Evolutionary conservation across 2,797 vertebrate species (phyloP).

Genomic region (Rhyacichthys aspro): DNA sequence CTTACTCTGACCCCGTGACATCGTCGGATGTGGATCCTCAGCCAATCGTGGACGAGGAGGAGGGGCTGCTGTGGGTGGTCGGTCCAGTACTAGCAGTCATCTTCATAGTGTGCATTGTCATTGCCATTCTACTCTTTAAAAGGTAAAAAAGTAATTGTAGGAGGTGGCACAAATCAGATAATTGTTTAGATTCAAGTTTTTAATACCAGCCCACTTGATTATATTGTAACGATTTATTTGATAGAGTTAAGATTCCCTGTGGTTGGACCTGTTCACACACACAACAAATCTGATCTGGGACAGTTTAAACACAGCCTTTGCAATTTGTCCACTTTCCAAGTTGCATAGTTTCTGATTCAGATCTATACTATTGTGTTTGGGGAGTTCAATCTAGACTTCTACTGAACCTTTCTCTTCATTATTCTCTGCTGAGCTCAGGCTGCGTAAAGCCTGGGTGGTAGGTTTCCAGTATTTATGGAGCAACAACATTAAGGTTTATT

Average conservation of each 20-base stretch:
- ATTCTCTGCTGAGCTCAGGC: neutral
- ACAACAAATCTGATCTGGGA: neutral
- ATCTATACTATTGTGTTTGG: slow-evolving; percentile 3
- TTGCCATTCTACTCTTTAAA: slow-evolving; percentile 98
- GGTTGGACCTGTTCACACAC: neutral
- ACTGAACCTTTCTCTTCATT: slow-evolving; percentile 4
- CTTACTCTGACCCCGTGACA: slow-evolving; percentile 94
- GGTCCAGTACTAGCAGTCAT: slow-evolving; percentile 97
- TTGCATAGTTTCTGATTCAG: neutral
- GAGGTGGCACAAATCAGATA: neutral
- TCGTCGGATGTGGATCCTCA: slow-evolving; percentile 96
- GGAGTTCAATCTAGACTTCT: slow-evolving; percentile 4
- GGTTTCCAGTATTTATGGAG: slow-evolving; percentile 14
- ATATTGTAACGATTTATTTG: neutral
- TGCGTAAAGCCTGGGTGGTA: slow-evolving; percentile 9
- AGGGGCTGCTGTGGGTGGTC: slow-evolving; percentile 98
- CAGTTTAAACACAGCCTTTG: neutral
- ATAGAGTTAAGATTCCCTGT: neutral
- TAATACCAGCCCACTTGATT: too few species aligned
- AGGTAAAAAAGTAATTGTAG: slow-evolving; percentile 88
- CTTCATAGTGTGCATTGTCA: slow-evolving; percentile 99
- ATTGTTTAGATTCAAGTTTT: too few species aligned
- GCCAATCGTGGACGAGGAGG: slow-evolving; percentile 96
- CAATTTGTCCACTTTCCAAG: slow-evolving; percentile 5
- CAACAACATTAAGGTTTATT: slow-evolving; percentile 15